phyloP scores from a whole-genome alignment of 2,888 invertebrate genomes.

The Ichneumon xanthorius region DNA sequence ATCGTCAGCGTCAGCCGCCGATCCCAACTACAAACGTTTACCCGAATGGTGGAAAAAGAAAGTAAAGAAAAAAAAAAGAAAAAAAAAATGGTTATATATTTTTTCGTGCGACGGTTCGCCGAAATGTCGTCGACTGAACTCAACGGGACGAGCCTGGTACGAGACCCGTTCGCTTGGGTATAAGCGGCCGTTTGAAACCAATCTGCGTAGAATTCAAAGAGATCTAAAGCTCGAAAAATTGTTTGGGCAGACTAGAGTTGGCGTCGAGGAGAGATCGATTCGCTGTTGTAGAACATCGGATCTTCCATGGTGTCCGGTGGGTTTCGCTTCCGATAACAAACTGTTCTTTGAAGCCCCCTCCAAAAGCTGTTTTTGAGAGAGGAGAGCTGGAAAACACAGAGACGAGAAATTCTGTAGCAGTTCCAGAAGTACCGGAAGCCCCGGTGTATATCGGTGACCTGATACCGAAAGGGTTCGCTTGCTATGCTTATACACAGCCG shows the following conservation, averaged over 20 bases:
- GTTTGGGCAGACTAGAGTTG: background rate
- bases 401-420: slow-evolving; percentile 69
- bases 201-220: background rate
- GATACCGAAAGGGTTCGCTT: no score
- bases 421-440: background rate
- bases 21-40: background rate
- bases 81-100: background rate
- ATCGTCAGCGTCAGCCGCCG: background rate
- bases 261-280: background rate
- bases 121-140: background rate
- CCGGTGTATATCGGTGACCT: no score
- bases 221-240: background rate
- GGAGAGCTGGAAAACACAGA: slow-evolving; percentile 66
- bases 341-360: slow-evolving; percentile 75
- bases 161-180: no score
- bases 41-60: background rate
- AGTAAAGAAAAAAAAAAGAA: background rate
- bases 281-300: background rate
- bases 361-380: slow-evolving; percentile 69
- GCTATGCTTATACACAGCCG: no score
- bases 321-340: slow-evolving; percentile 72
- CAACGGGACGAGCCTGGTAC: background rate
- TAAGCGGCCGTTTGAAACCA: background rate
- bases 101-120: background rate
- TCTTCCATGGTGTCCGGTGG: background rate